Percentiles rank a stretch among this genome's conserved stretches.
Evolutionary conservation across 2,888 invertebrate species (phyloP).

Genomic region (Ellobium chinense): DNA sequence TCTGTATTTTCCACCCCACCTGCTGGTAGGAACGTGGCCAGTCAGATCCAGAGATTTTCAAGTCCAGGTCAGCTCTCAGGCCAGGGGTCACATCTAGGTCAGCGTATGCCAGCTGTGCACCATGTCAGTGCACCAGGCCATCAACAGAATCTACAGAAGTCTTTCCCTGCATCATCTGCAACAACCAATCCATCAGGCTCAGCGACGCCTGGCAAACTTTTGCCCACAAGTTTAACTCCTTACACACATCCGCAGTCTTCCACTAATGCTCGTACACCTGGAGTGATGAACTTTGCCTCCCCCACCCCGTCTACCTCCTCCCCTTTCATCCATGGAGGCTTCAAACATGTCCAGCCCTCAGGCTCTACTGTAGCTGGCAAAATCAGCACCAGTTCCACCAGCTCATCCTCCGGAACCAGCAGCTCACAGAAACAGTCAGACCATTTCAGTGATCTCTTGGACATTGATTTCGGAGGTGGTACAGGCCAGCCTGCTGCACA

Average conservation of each 20-base stretch:
- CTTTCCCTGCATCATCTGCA: neutral
- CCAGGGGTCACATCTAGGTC: neutral
- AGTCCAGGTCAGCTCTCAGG: neutral
- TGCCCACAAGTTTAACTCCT: neutral
- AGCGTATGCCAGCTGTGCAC: neutral
- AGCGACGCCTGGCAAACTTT: neutral
- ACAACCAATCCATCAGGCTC: neutral
- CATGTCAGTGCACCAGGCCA: neutral
- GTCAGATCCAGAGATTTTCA: neutral
- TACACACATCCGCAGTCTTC: neutral
- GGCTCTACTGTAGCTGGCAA: neutral
- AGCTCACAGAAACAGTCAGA: slow-evolving; percentile 10
- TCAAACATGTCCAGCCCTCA: neutral
- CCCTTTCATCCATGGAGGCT: neutral
- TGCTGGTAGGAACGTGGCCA: neutral
- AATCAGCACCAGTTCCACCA: neutral
- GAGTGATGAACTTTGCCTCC: neutral
- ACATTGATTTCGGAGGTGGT: slow-evolving; percentile 24
- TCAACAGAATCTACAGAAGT: neutral
- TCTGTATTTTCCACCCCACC: neutral
- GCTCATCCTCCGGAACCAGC: neutral
- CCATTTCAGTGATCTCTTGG: slow-evolving; percentile 25
- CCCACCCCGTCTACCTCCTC: neutral
- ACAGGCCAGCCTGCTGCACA: neutral
- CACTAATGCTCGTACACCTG: neutral